Conservation (phyloP, 2,888 invertebrate species). For the Rhagophthalmus giganteus region DNA sequence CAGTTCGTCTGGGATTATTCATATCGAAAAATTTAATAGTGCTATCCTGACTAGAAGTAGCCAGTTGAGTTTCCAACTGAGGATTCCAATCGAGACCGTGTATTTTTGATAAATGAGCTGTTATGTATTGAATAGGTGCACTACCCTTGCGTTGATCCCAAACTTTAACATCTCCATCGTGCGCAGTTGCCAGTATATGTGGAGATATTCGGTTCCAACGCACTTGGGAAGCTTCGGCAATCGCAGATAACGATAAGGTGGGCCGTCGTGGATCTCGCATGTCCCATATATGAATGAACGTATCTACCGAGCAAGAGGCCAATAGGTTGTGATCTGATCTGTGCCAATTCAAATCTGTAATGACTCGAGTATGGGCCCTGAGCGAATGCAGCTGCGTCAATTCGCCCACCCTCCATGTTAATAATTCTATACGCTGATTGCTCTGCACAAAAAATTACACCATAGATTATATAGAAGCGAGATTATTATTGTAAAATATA, state of each 20-base stretch:
- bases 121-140: conserved; percentile 87
- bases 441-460: conserved; percentile 60
- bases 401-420: conserved; percentile 76
- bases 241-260: conserved; percentile 80
- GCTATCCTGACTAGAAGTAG: conserved; percentile 93
- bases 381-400: conserved; percentile 73
- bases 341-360: conserved; percentile 93
- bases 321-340: conserved; percentile 72
- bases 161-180: conserved; percentile 93
- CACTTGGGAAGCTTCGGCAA: conserved; percentile 91
- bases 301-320: conserved; percentile 92
- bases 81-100: conserved; percentile 95
- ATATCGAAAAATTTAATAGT: conserved; percentile 95
- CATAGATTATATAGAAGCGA: too few species aligned
- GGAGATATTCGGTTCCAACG: conserved; percentile 88
- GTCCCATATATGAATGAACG: conserved; percentile 94
- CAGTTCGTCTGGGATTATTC: conserved; percentile 80
- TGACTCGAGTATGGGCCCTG: conserved; percentile 80
- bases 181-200: conserved; percentile 87
- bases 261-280: conserved; percentile 84
- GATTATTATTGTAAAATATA: too few species aligned
- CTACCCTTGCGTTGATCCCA: conserved; percentile 93
- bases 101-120: conserved; percentile 88
- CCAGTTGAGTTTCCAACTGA: conserved; percentile 78
- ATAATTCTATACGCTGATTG: conserved; percentile 84